Evolutionary conservation across 2,113 vertebrate genomes (phyloP).

Genomic region (Myotis lucifugus): DNA sequence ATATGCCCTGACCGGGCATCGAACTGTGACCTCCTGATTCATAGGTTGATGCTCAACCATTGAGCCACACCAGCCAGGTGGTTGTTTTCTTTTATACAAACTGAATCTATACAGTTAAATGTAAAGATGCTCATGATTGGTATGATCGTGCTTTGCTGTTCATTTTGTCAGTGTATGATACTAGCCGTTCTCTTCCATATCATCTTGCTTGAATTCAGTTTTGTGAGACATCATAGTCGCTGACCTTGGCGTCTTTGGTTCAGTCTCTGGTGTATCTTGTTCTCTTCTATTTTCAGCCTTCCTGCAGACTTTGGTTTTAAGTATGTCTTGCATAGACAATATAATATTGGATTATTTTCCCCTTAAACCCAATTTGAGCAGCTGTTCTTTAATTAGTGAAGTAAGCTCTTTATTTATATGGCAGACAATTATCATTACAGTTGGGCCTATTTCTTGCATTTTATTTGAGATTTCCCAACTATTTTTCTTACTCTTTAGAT

Average conservation of each 20-base stretch:
- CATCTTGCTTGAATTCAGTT: constrained; percentile 18
- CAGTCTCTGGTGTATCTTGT: background rate
- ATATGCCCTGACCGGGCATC: too few relatives aligned
- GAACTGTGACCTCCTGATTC: too few relatives aligned
- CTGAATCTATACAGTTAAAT: background rate
- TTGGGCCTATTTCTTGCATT: background rate
- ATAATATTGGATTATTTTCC: background rate
- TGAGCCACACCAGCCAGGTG: too few relatives aligned
- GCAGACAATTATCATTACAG: background rate
- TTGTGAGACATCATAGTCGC: background rate
- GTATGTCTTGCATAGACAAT: background rate
- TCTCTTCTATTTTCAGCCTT: background rate
- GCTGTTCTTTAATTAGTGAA: background rate
- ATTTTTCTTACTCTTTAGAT: background rate
- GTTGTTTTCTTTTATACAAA: background rate
- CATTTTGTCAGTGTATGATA: background rate
- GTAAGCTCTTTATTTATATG: background rate
- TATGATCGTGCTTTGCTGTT: background rate
- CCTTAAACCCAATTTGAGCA: background rate
- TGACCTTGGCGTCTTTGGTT: background rate
- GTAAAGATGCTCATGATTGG: background rate
- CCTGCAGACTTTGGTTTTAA: background rate
- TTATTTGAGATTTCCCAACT: background rate
- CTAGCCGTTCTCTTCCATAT: background rate
- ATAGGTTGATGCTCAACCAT: too few relatives aligned